phyloP scores from a whole-genome alignment of 2,797 vertebrate genomes.

The Mastacembelus armatus region DNA sequence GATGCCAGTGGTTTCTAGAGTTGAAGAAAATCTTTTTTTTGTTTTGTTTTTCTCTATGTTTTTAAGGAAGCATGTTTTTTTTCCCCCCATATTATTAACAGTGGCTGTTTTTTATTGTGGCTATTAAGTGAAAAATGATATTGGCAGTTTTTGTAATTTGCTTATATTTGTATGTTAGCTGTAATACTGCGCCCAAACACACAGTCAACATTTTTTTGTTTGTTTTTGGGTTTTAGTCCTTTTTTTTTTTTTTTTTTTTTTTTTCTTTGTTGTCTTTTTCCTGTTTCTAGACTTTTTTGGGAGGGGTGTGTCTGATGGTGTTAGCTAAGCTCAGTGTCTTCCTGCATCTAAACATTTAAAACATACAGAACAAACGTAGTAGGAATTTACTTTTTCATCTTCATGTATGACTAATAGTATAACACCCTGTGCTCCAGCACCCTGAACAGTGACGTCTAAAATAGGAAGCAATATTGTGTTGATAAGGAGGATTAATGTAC shows the following conservation, averaged over 20 bases:
- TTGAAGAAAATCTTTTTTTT: slow-evolving; percentile 62
- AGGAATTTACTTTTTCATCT: slow-evolving; percentile 9
- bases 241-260: not conserved
- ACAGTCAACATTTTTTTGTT: slow-evolving; percentile 37
- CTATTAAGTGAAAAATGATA: slow-evolving; percentile 75
- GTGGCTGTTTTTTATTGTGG: slow-evolving; percentile 83
- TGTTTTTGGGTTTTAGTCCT: not conserved
- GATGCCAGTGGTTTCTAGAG: slow-evolving; percentile 83
- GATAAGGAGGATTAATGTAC: too few species aligned
- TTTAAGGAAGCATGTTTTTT: slow-evolving; percentile 85
- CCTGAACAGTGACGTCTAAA: not conserved
- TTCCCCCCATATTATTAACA: slow-evolving; percentile 78
- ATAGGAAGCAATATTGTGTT: not conserved
- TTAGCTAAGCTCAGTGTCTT: slow-evolving; percentile 54
- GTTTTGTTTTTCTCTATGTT: slow-evolving; percentile 69
- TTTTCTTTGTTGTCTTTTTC: slow-evolving; percentile 6
- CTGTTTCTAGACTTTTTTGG: not conserved
- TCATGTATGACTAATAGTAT: not conserved
- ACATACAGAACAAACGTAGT: not conserved
- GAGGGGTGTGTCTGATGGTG: slow-evolving; percentile 21
- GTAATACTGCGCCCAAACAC: slow-evolving; percentile 63
- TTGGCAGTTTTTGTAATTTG: slow-evolving; percentile 79
- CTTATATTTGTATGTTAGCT: slow-evolving; percentile 71
- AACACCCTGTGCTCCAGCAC: not conserved
- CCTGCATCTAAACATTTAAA: slow-evolving; percentile 36